Percentiles rank a stretch among this genome's conserved stretches.
Evolutionary conservation across 2,113 vertebrate genomes (phyloP).

Genomic region (Otis tarda): DNA sequence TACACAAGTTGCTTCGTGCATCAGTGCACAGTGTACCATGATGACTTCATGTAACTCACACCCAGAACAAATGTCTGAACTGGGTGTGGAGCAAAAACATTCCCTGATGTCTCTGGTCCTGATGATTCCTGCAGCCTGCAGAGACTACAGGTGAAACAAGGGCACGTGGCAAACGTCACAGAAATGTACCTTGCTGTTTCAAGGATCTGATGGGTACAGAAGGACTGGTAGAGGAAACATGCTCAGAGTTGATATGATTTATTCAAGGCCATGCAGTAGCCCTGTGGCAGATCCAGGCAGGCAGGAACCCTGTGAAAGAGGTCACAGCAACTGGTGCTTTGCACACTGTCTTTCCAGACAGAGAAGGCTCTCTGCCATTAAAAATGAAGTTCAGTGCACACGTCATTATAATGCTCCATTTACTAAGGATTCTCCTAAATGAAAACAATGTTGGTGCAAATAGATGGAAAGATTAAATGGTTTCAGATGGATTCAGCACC

Average conservation of each 20-base stretch:
- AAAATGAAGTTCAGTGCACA: conserved; percentile 17
- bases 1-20: background rate
- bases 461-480: conserved; percentile 8
- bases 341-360: background rate
- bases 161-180: background rate
- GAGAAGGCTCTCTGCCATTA: background rate
- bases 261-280: background rate
- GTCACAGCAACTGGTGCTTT: background rate
- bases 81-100: background rate
- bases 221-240: background rate
- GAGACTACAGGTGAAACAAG: background rate
- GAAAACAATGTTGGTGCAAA: conserved; percentile 42
- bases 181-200: background rate
- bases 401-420: background rate
- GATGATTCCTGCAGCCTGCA: background rate
- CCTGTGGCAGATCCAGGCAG: background rate
- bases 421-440: conserved; percentile 17
- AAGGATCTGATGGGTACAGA: background rate
- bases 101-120: background rate
- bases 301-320: background rate
- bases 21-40: background rate
- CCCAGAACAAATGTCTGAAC: background rate
- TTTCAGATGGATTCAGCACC: background rate
- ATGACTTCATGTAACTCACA: background rate
- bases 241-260: background rate